Conservation (phyloP, 92 coral and sea anemone genomes). For the Plumapathes pennacea region DNA sequence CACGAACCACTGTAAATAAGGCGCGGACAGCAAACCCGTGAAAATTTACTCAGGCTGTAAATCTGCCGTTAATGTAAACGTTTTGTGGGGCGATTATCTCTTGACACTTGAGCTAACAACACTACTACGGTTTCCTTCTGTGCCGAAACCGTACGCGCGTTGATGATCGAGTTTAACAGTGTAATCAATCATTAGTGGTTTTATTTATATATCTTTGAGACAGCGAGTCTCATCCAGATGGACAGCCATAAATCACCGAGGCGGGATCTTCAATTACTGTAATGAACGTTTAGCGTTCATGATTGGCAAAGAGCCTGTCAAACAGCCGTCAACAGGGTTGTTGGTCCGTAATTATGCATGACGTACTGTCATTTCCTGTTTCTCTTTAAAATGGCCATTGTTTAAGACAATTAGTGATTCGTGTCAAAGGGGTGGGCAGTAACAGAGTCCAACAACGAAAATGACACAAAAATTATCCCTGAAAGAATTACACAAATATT, state of each 20-base stretch:
- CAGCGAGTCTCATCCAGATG: conserved; percentile 74
- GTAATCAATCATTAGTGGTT: conserved; percentile 83
- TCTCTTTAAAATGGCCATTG: conserved; percentile 72
- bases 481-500: conserved; percentile 81
- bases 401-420: conserved; percentile 63
- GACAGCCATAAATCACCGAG: conserved; percentile 85
- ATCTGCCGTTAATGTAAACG: too few species aligned
- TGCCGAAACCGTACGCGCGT: too few species aligned
- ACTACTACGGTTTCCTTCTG: too few species aligned
- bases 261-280: conserved; percentile 79
- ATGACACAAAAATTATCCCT: conserved; percentile 77
- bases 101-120: too few species aligned
- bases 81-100: too few species aligned
- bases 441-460: conserved; percentile 70
- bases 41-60: too few species aligned
- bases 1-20: too few species aligned
- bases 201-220: conserved; percentile 84
- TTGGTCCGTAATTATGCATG: conserved; percentile 56
- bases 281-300: conserved; percentile 58
- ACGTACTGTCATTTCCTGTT: conserved; percentile 80
- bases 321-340: conserved; percentile 50
- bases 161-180: conserved; percentile 62
- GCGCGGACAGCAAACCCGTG: too few species aligned
- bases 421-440: conserved; percentile 82
- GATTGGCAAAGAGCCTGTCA: conserved; percentile 84